Evolutionary conservation across 1,140 invertebrate species (phyloP), one percentile per base, ranked within the genome.

Genomic region (Mycetomoellerius zeteki): DNA sequence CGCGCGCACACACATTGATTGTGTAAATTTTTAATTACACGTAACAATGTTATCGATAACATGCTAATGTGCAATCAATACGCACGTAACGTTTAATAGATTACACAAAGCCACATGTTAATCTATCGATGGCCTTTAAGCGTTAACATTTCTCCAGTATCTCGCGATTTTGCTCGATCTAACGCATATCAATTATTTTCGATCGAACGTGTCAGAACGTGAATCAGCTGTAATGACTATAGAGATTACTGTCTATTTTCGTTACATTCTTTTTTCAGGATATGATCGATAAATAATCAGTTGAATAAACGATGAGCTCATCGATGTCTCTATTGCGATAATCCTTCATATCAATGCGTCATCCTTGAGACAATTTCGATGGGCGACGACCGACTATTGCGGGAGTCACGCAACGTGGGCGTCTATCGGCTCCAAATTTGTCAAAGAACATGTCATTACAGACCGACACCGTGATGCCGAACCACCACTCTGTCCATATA

Each of bases 121-220:
- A 89, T 60, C 76, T 69, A 89, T 72, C 73, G 73, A 67, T 56
- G 71, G 24, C 47, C 72, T 47, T 43, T 81, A 43, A 24, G 27
- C 37, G 52, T 58, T 84, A 88, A 88, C 86, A 85, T 90, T 92
- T 71, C 60, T 47, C 69, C n/a, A 24, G 24, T 67, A 85, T 47
- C 24, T 54, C 50, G 30, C 19, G 16, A 71, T 73, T 82, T 24
- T 0, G n/a, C 19, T 47, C 67, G 16, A 3, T 58, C 5, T 21
- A 21, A 24, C 33, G 12, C 12, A 8, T 16, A 27, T 16, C 21
- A 1, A 43, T 82, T 50, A 10, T 21, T 30, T 24, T 56, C 16
- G 47, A 69, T 37, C 43, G 19, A 72, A 72, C 33, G 27, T 21
- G 24, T 33, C 14, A 5, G n/a, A 84, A 73, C 16, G 5, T 10